Conservation (phyloP, 1,140 invertebrate species). For the Scaptomyza pallida region DNA sequence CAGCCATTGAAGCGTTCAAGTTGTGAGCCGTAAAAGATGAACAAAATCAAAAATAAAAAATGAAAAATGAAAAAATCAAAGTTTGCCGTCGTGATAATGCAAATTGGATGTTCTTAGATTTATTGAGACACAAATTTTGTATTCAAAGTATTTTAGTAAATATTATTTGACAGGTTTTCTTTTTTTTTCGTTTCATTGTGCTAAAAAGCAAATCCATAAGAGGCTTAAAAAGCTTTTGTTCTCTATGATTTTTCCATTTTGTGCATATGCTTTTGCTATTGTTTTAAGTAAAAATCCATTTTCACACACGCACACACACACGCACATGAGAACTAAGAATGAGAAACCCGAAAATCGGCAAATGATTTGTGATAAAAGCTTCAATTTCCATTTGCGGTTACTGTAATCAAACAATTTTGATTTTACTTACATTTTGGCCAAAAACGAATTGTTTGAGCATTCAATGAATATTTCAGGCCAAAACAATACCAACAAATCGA, state of each 20-base stretch:
- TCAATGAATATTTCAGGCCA: no score
- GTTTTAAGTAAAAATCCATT: neutral
- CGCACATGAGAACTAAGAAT: neutral
- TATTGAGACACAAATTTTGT: neutral
- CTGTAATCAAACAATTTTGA: conserved; percentile 1
- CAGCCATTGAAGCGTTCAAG: neutral
- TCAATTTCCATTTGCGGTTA: neutral
- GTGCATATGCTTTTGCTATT: neutral
- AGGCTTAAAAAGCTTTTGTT: conserved; percentile 14
- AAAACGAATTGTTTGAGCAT: no score
- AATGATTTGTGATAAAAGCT: neutral
- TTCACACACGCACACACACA: neutral
- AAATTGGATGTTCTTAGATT: conserved; percentile 20
- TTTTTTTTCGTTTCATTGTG: no score
- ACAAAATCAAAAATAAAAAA: conserved; percentile 15
- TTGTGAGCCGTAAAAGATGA: conserved; percentile 15
- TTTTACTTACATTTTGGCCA: neutral
- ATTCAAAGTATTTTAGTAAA: neutral
- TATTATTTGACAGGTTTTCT: neutral
- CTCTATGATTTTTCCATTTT: neutral
- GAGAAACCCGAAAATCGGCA: neutral
- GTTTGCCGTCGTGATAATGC: conserved; percentile 47
- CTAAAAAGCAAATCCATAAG: conserved; percentile 7
- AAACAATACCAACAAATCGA: neutral
- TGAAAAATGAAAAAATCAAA: conserved; percentile 11